Conservation (phyloP, 2,113 vertebrate genomes). For the Chaetops frenatus region DNA sequence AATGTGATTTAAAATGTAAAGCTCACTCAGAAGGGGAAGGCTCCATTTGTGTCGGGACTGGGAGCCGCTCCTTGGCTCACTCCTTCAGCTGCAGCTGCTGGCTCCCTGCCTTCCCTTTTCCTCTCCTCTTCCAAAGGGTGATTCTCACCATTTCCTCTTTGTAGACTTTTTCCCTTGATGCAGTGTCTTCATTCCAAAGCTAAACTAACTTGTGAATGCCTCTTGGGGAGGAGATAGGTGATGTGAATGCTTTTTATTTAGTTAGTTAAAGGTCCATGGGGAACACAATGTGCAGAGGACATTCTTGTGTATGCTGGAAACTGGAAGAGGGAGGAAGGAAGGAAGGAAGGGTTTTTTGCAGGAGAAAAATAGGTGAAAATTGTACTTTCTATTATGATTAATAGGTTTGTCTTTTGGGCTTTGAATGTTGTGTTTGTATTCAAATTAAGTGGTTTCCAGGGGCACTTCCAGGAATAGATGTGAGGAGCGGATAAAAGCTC, state of each 20-base stretch:
- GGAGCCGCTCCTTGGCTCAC: neutral
- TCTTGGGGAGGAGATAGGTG: slow-evolving; percentile 14
- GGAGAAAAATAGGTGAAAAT: neutral
- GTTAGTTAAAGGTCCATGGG: neutral
- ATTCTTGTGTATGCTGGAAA: neutral
- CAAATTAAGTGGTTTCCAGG: neutral
- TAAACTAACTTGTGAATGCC: neutral
- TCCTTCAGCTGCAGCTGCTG: slow-evolving; percentile 37
- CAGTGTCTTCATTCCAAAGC: neutral
- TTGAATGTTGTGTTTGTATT: slow-evolving; percentile 30
- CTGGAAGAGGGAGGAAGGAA: neutral
- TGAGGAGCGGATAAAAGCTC: neutral
- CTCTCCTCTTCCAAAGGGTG: neutral
- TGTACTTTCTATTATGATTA: neutral
- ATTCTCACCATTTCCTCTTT: slow-evolving; percentile 16
- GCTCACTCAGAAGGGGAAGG: neutral
- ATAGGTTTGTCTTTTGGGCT: neutral
- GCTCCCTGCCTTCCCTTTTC: slow-evolving; percentile 20
- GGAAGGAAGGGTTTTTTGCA: neutral
- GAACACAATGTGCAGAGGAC: neutral
- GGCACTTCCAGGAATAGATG: slow-evolving; percentile 32
- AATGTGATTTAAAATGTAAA: neutral
- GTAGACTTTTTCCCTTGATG: slow-evolving; percentile 26
- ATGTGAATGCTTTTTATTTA: neutral
- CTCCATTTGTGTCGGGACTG: neutral